phyloP scores from a whole-genome alignment of 2,888 invertebrate genomes.

The Nemotelus nigrinus region DNA sequence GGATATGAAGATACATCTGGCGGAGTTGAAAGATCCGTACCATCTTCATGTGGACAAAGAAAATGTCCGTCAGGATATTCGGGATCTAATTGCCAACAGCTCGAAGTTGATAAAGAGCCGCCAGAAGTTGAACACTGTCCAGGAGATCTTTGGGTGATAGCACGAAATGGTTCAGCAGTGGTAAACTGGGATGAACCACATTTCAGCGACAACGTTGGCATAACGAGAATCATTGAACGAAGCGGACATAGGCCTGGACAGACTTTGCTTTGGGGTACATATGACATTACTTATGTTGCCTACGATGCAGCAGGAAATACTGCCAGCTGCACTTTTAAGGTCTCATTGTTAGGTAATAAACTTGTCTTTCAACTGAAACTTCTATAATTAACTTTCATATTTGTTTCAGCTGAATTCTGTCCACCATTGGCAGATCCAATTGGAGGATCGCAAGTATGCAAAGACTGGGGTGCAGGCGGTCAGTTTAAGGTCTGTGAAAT shows the following conservation, averaged over 20 bases:
- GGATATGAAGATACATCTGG: slow-evolving; percentile 90
- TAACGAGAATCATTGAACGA: slow-evolving; percentile 81
- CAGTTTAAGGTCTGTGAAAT: slow-evolving; percentile 96
- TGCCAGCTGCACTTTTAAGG: slow-evolving; percentile 90
- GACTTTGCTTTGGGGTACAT: slow-evolving; percentile 89
- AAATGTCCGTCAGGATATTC: slow-evolving; percentile 88
- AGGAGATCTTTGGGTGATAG: slow-evolving; percentile 93
- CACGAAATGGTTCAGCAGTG: slow-evolving; percentile 88
- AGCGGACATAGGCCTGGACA: slow-evolving; percentile 89
- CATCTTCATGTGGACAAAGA: slow-evolving; percentile 90
- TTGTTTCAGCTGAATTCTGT: slow-evolving; percentile 85
- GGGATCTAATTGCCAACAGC: slow-evolving; percentile 84
- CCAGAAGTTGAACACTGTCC: slow-evolving; percentile 91
- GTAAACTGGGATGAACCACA: slow-evolving; percentile 93
- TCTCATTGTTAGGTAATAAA: slow-evolving; percentile 85
- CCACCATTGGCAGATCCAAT: slow-evolving; percentile 88
- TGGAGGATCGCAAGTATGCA: slow-evolving; percentile 90
- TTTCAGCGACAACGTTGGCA: slow-evolving; percentile 88
- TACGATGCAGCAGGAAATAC: slow-evolving; percentile 92
- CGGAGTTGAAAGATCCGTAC: slow-evolving; percentile 90
- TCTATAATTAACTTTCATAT: not conserved
- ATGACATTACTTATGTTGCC: slow-evolving; percentile 92
- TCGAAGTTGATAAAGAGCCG: slow-evolving; percentile 85
- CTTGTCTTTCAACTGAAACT: not conserved
- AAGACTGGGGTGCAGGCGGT: slow-evolving; percentile 96